Conservation (phyloP, 1,140 invertebrate species). For the Triops cancriformis region DNA sequence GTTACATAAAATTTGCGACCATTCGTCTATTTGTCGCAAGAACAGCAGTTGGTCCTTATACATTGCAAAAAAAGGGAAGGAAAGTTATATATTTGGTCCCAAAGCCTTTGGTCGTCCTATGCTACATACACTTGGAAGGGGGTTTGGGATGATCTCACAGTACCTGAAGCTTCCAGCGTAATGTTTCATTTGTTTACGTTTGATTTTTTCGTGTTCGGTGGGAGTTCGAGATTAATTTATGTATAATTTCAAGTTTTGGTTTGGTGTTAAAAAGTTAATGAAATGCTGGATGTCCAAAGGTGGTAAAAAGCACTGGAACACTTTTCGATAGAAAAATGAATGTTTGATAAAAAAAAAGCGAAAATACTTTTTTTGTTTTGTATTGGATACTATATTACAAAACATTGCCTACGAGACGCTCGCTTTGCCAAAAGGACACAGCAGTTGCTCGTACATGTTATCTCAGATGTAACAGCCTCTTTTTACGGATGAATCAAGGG, state of each 20-base stretch:
- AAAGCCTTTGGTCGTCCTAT: conserved; percentile 11
- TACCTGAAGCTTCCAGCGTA: conserved; percentile 7
- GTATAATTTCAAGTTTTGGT: neutral
- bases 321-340: neutral
- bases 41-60: neutral
- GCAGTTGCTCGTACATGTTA: neutral
- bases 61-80: neutral
- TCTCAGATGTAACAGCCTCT: neutral
- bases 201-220: neutral
- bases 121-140: neutral
- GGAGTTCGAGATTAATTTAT: neutral
- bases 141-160: conserved; percentile 12
- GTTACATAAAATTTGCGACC: neutral
- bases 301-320: neutral
- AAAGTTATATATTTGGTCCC: neutral
- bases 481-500: conserved; percentile 9
- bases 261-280: neutral
- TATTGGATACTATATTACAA: conserved; percentile 9
- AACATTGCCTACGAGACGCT: neutral
- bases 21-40: neutral
- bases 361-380: neutral
- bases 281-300: conserved; percentile 5
- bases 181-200: neutral
- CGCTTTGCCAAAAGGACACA: neutral
- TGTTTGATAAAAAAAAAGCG: neutral